A percentile compares a stretch with the other conserved stretches of the same genome.
Conservation (phyloP, 2,888 invertebrate genomes). For the Bruchidius siliquastri region DNA sequence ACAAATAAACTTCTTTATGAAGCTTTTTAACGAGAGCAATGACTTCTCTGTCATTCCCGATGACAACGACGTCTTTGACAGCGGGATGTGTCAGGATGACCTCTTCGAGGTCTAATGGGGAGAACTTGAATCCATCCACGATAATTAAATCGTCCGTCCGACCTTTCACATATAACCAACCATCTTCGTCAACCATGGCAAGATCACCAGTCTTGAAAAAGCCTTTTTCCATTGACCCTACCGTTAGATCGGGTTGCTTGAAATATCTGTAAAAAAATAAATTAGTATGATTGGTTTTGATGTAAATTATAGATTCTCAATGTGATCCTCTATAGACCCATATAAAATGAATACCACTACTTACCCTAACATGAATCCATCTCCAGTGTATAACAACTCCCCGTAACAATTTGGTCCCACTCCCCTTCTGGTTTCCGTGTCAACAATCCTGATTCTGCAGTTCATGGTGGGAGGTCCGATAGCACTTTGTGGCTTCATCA, state of each 20-base stretch:
- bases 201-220: slow-evolving; percentile 40
- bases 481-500: slow-evolving; percentile 25
- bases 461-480: slow-evolving; percentile 32
- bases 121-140: slow-evolving; percentile 19
- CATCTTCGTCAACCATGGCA: slow-evolving; percentile 33
- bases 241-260: slow-evolving; percentile 27
- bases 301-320: too few relatives aligned
- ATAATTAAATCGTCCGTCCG: slow-evolving; percentile 32
- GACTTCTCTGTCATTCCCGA: slow-evolving; percentile 28
- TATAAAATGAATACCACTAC: too few relatives aligned
- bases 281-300: too few relatives aligned
- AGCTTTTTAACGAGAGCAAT: slow-evolving; percentile 31
- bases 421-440: slow-evolving; percentile 26
- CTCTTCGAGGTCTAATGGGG: slow-evolving; percentile 32
- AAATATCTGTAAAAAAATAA: slow-evolving; percentile 34
- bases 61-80: slow-evolving; percentile 31
- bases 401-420: slow-evolving; percentile 31
- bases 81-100: slow-evolving; percentile 31
- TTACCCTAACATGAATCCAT: slow-evolving; percentile 38
- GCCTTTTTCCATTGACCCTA: slow-evolving; percentile 25
- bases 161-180: slow-evolving; percentile 36
- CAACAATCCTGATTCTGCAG: slow-evolving; percentile 31
- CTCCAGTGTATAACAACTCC: slow-evolving; percentile 33
- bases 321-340: too few relatives aligned
- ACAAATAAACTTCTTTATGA: slow-evolving; percentile 7